Conservation (phyloP, 1,140 invertebrate species). For the Capitella teleta region DNA sequence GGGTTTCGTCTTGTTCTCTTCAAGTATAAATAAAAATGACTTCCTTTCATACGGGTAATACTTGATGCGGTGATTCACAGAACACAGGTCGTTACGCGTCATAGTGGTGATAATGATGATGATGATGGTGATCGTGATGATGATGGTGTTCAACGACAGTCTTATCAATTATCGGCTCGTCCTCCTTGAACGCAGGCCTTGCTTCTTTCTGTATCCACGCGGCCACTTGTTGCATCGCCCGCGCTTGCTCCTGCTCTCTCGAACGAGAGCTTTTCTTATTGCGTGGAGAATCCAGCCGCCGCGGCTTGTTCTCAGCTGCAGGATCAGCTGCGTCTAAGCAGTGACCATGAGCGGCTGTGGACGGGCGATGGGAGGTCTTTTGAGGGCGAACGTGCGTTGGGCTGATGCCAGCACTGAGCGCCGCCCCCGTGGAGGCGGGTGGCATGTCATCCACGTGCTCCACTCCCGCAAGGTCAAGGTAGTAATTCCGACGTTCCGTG, state of each 20-base stretch:
- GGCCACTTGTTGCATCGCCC: constrained; percentile 56
- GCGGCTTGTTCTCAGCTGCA: constrained; percentile 12
- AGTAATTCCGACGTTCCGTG: constrained; percentile 39
- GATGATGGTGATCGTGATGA: constrained; percentile 70
- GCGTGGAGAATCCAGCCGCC: constrained; percentile 30
- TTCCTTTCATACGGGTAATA: too few species aligned
- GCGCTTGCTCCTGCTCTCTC: constrained; percentile 55
- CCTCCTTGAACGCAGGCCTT: constrained; percentile 18
- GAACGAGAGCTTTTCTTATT: constrained; percentile 50
- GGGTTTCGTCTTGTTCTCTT: too few species aligned
- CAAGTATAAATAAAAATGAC: too few species aligned
- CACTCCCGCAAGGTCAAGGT: constrained; percentile 42
- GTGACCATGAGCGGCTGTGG: constrained; percentile 21
- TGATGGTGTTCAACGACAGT: constrained; percentile 51
- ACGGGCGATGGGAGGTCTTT: constrained; percentile 16
- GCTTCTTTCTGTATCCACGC: constrained; percentile 42
- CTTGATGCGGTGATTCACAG: too few species aligned
- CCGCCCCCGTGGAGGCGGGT: constrained; percentile 8
- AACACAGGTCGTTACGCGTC: too few species aligned
- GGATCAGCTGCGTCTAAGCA: constrained; percentile 24
- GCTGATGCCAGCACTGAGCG: neutral
- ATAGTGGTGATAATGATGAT: constrained; percentile 68
- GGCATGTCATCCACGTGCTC: constrained; percentile 22
- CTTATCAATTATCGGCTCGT: constrained; percentile 15
- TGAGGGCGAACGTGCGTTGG: constrained; percentile 6